phyloP scores from a whole-genome alignment of 92 coral and sea anemone genomes.

The Diadumene lineata region DNA sequence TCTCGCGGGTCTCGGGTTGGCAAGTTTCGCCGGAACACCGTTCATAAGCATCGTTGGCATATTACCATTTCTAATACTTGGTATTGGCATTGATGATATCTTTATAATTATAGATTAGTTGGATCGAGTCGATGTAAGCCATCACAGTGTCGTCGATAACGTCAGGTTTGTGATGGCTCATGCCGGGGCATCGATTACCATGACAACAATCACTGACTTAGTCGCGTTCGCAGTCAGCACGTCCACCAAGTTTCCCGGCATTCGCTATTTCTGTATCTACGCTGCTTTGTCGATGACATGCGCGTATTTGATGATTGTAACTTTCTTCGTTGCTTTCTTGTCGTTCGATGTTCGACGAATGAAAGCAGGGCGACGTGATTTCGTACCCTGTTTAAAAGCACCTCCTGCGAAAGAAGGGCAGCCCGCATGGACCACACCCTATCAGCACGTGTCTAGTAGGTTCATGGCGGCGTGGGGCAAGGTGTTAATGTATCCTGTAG shows the following conservation, averaged over 20 bases:
- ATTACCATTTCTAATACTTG: constrained; percentile 69
- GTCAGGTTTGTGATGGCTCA: constrained; percentile 65
- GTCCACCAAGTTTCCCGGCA: constrained; percentile 68
- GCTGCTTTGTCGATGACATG: constrained; percentile 61
- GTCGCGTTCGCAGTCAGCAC: constrained; percentile 87
- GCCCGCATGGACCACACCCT: constrained; percentile 51
- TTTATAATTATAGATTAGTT: constrained; percentile 79
- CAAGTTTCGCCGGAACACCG: constrained; percentile 55
- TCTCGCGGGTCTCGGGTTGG: constrained; percentile 65
- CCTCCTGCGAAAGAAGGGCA: constrained; percentile 26
- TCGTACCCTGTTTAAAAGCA: constrained; percentile 38
- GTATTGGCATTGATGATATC: constrained; percentile 82
- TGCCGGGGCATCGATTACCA: constrained; percentile 83
- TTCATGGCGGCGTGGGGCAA: constrained; percentile 60
- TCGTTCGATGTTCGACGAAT: constrained; percentile 68
- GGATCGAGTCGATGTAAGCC: constrained; percentile 49
- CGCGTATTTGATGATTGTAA: constrained; percentile 54
- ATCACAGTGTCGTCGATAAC: constrained; percentile 41
- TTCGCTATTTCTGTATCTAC: constrained; percentile 66
- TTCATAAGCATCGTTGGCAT: constrained; percentile 76
- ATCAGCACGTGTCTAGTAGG: constrained; percentile 40
- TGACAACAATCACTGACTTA: constrained; percentile 86
- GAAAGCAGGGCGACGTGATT: constrained; percentile 59
- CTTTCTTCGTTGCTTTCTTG: constrained; percentile 67
- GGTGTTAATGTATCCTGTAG: constrained; percentile 43